Conservation (phyloP, 2,797 vertebrate species). For the Falco biarmicus region DNA sequence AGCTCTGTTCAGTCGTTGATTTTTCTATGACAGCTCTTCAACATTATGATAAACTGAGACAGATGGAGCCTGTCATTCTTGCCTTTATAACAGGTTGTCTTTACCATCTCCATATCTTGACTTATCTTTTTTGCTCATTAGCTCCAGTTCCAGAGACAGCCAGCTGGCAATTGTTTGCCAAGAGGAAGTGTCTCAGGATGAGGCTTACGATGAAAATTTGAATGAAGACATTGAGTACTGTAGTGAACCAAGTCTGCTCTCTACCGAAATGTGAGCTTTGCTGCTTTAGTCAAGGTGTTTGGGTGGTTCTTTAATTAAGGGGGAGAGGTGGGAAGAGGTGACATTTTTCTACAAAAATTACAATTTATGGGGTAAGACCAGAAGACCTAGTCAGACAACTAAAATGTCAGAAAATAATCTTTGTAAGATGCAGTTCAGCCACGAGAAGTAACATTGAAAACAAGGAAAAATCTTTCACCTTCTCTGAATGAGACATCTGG, state of each 20-base stretch:
- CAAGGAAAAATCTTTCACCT: background rate
- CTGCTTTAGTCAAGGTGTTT: constrained; percentile 16
- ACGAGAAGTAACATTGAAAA: background rate
- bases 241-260: constrained; percentile 88
- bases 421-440: background rate
- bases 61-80: constrained; percentile 63
- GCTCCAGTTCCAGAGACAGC: constrained; percentile 92
- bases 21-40: constrained; percentile 24
- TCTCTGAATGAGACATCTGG: background rate
- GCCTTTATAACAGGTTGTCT: constrained; percentile 49
- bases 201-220: constrained; percentile 87
- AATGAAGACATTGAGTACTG: constrained; percentile 85
- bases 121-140: constrained; percentile 66
- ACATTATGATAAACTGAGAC: constrained; percentile 31
- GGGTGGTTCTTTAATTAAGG: constrained; percentile 14
- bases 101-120: constrained; percentile 18
- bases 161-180: constrained; percentile 87
- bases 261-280: constrained; percentile 90
- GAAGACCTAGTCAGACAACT: background rate
- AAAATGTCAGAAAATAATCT: background rate
- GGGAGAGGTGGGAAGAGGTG: background rate
- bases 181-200: constrained; percentile 88
- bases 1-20: constrained; percentile 17
- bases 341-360: background rate
- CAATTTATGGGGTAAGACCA: background rate